Evolutionary conservation across 2,113 vertebrate species (phyloP), one percentile per base, ranked within the genome.

Genomic region (Cyprinus carpio): DNA sequence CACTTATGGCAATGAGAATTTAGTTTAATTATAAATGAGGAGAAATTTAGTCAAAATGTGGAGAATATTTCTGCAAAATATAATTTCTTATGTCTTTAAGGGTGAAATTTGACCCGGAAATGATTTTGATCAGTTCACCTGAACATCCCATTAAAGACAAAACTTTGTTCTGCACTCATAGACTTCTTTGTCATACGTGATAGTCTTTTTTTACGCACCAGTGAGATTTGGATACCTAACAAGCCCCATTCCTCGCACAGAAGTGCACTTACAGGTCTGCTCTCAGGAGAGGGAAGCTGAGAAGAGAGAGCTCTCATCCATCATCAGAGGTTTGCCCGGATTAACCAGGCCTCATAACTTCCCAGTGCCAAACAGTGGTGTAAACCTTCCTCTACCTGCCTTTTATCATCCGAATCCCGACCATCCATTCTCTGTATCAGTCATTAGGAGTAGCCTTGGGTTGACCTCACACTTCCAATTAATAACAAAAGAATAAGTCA

Each of bases 221-320:
- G 7, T 65, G 60, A 27, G 27, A 81, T 31, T 51, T 67, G 11
- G 62, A 81, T 67, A 56, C 46, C 62, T 71, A 51, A 49, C 43
- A 49, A 67, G 62, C n/a, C 18, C 79, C 6, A 29, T 65, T 27
- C 43, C 16, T 81, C 40, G 25, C 79, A 67, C 23, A 65, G 64
- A 88, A 92, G 91, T 88, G 91, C 93, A 93, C 86, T 90, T 84
- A 87, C 82, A 91, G 92, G 92, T 92, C 92, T 60, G 79, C 81
- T 86, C 71, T 72, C 64, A 15, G 79, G 20, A 75, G 43, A 31
- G 13, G 60, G 81, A 74, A 75, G 78, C 86, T 81, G 85, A 87
- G 64, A 75, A 82, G 43, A 72, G 62, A 84, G 75, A 82, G 29
- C n/a, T 43, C 81, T 77, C 49, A 89, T 87, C 77, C 77, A 84